Base-by-base conservation (phyloP, 2,113 vertebrate species). In the Tinamus guttatus region DNA sequence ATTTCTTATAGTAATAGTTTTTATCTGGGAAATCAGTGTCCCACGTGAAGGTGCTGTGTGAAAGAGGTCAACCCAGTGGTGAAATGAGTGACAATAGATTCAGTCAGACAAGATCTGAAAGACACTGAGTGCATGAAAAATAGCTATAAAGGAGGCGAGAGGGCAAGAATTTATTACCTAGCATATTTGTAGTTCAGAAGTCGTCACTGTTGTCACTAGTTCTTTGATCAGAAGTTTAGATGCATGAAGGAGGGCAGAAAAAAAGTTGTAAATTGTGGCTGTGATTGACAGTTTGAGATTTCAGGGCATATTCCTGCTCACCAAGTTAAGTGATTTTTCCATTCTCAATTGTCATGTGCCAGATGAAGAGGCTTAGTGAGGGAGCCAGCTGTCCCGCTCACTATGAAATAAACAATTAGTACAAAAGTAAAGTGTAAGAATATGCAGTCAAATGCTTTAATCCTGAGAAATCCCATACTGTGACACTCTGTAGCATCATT, bases 351-450 rank as follows among this genome's bases (percentile, higher is more conserved):
- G 49, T 32, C 36, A 59, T 49, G 36, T 64, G 27, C 24, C 54
- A 69, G 27, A 80, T 74, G 59, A 96, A 94, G n/a, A 63, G 11
- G 13, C 63, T 89, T 65, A 83, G 49, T 8, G 9, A 87, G 58
- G 71, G 58, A 90, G n/a, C 69, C 88, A 93, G 86, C 76, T 93
- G 84, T 89, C 40, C 86, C 84, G 65, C 62, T 93, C 14, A 3
- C 70, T 80, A 27, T 32, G 85, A 95, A 92, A 90, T 90, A 92
- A 95, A 63, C 71, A 94, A 96, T 86, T 94, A 94, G 87, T 87
- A 93, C 25, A 59, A 56, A 62, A 76, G 18, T 9, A 87, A 70
- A 78, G 47, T 58, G 14, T 22, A 85, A 47, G 15, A 27, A 84
- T 82, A 68, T 95, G 51, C 38, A 91, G 71, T 77, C 84, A 65